Evolutionary conservation across 1,140 invertebrate species (phyloP), one percentile per base, ranked within the genome.

Genomic region (Ooceraea biroi): DNA sequence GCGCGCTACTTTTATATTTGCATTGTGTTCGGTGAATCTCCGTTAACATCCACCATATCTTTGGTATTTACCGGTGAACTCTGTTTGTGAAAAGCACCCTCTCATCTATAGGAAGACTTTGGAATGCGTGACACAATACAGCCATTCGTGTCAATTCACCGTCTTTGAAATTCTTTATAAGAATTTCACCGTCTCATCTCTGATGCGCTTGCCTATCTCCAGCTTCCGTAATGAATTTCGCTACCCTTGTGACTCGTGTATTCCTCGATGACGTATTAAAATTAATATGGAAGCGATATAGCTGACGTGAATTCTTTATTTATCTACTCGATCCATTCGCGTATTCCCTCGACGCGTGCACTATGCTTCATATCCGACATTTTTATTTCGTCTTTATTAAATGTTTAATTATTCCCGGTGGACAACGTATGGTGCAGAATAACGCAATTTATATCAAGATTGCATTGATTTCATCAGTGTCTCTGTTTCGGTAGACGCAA

Each of bases 111-210:
- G 63, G 4, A 74, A n/a, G 52, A 60, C 44, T n/a, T 19, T 19
- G n/a, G 5, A 61, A 25, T 63, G 63, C 7, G 57, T 11, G 17
- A 55, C 8, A 66, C 12, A 55, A 66, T 52, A 12, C 36, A 19
- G 8, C 14, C 14, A 14, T 52, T 66, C 30, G 14, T 66, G 74
- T 77, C 76, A 14, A 48, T 30, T 17, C n/a, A 19, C 17, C 17
- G 25, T 44, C 30, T 68, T 41, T 57, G 11, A 14, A 68, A 69
- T 78, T 69, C 11, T 69, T 69, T 14, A 69, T 78, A 78, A 78
- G 17, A n/a, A n/a, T n/a, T n/a, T n/a, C 17, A 7, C 44, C 3
- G 22, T 1, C 17, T 65, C 30, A 63, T 76, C 44, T 63, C n/a
- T n/a, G 10, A 46, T 48, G 5, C 41, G 46, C 25, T 60, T 50